Base-by-base conservation (phyloP, 1,140 invertebrate species). In the Bombus balteatus region DNA sequence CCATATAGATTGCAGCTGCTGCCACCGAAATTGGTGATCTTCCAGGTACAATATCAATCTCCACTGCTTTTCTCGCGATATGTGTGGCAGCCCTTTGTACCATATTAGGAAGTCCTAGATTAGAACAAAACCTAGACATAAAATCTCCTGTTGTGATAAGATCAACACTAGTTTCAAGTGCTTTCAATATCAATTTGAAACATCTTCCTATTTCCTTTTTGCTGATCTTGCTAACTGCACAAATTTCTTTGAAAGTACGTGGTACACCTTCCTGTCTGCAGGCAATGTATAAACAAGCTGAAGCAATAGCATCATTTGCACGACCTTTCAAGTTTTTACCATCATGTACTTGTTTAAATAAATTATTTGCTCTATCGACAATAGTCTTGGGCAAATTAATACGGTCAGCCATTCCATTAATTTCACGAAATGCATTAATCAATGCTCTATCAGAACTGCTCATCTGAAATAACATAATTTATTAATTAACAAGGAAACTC, bases 1-100 rank as follows among this genome's bases (percentile, higher is more conserved):
- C 99, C 99, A 99, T 99, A 93, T 99, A 99, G 92, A 99, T 99
- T 73, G 99, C 99, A 72, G 99, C 99, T 59, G 99, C 99, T 1
- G 99, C 98, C 4, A 99, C 99, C 1, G 99, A 99, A 89, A 99
- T 99, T 0, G 99, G 99, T 89, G 99, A 99, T 92, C 99, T 97
- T n/a, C 99, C 99, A 85, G 99, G 98, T 22, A 99, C 99, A 93
- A 99, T 98, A 93, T 99, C 99, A 93, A 99, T 95, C 93, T 99
- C 99, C 0, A 99, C 98, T 72, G 99, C 99, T 94, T 98, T 99
- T 87, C 98, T 96, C 0, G 99, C 99, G 93, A 99, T 99, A 92
- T 99, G 97, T 13, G 99, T 99, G 0, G 99, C 99, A 34, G 98
- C 99, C 90, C 97, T 97, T 95, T 99, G 99, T 22, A 99, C 98